Percentiles rank a stretch among this genome's conserved stretches.
Evolutionary conservation across 2,113 vertebrate genomes (phyloP).

Genomic region (Paraplagusia blochii): DNA sequence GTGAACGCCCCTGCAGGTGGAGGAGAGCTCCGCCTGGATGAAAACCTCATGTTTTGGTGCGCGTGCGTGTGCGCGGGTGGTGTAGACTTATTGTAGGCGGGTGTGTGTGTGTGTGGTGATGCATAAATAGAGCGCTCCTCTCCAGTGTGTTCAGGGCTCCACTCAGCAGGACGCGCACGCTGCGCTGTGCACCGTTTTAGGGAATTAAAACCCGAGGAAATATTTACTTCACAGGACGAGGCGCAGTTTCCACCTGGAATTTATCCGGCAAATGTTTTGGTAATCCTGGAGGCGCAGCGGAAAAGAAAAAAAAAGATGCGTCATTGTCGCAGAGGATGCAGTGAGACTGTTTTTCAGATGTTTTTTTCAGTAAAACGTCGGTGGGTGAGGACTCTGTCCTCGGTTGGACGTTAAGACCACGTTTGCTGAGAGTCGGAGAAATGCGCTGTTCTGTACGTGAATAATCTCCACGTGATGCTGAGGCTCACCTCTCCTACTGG

Average conservation of each 20-base stretch:
- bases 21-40: no score
- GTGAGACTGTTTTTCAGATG: conserved; percentile 6
- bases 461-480: conserved; percentile 20
- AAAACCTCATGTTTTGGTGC: not conserved
- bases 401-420: conserved; percentile 23
- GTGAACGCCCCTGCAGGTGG: no score
- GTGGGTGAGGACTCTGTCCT: not conserved
- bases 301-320: not conserved
- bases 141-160: conserved; percentile 14
- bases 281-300: not conserved
- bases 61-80: not conserved
- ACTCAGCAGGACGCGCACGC: no score
- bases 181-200: no score
- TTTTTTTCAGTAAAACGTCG: not conserved
- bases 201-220: no score
- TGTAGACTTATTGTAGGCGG: not conserved
- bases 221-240: not conserved
- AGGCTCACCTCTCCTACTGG: not conserved
- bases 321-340: not conserved
- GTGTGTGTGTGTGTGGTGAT: not conserved
- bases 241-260: not conserved
- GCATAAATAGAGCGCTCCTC: conserved; percentile 52
- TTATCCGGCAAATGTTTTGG: not conserved
- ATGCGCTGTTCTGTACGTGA: conserved; percentile 9
- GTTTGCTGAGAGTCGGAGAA: conserved; percentile 31